phyloP scores from a whole-genome alignment of 92 coral and sea anemone species.

The Zoanthus solanderi region DNA sequence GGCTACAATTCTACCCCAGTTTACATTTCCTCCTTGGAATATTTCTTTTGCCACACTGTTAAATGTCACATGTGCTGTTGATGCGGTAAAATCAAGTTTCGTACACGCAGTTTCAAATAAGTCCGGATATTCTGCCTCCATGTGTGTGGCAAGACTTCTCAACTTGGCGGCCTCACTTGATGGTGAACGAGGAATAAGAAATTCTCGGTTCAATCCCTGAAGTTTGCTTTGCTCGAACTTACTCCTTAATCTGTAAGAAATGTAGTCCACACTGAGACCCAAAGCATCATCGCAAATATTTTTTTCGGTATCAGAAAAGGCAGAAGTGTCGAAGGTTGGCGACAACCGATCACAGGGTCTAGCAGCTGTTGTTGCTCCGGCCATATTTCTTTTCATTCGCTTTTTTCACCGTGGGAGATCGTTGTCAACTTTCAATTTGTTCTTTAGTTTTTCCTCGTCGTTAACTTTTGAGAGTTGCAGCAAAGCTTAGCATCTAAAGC shows the following conservation, averaged over 20 bases:
- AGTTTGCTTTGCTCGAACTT: slow-evolving; percentile 94
- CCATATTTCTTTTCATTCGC: slow-evolving; percentile 70
- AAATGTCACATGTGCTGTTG: slow-evolving; percentile 85
- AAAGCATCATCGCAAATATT: slow-evolving; percentile 66
- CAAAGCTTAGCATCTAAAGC: slow-evolving; percentile 43
- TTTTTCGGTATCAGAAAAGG: slow-evolving; percentile 76
- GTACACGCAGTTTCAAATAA: slow-evolving; percentile 93
- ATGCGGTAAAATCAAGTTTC: slow-evolving; percentile 88
- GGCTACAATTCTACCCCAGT: slow-evolving; percentile 99
- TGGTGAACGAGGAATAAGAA: slow-evolving; percentile 90
- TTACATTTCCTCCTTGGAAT: slow-evolving; percentile 85
- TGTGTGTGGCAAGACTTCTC: slow-evolving; percentile 89
- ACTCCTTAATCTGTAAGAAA: slow-evolving; percentile 89
- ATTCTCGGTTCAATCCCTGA: slow-evolving; percentile 84
- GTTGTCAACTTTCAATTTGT: slow-evolving; percentile 34
- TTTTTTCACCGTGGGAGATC: slow-evolving; percentile 41
- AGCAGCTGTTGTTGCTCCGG: slow-evolving; percentile 99
- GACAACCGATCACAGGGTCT: slow-evolving; percentile 78
- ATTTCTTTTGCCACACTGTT: slow-evolving; percentile 94
- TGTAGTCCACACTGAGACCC: slow-evolving; percentile 81
- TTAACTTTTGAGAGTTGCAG: slow-evolving; percentile 14
- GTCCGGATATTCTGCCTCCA: slow-evolving; percentile 98
- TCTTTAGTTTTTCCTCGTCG: slow-evolving; percentile 34
- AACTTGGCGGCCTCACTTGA: slow-evolving; percentile 76
- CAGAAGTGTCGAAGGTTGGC: slow-evolving; percentile 77